Evolutionary conservation across 2,888 invertebrate species (phyloP), one percentile per base, ranked within the genome.

Genomic region (Sarcophaga variegata): DNA sequence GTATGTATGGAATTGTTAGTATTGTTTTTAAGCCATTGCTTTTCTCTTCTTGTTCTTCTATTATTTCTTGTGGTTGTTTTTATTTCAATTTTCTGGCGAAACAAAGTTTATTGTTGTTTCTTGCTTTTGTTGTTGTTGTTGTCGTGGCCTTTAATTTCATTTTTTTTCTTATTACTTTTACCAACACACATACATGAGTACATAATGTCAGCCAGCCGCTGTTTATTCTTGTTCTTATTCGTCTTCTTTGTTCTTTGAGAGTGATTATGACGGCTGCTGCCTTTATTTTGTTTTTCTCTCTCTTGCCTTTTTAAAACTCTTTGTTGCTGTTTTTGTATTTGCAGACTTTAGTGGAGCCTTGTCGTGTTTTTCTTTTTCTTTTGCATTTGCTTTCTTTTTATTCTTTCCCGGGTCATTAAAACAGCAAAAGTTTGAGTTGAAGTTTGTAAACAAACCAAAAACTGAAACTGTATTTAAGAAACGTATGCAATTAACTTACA

Each of bases 341-440:
- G 0, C 37, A 37, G 37, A 37, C 37, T 37, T 37, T 37, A 10
- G 8, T 37, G 37, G 37, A 37, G 37, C 17, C 25, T 70, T 49
- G 22, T 49, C 20, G 25, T 64, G 27, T 2, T 25, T n/a, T 17
- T 70, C 59, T 49, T 54, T 10, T 37, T 37, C 59, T 60, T 8
- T 22, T 66, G 22, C 37, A 37, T 37, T 37, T 8, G 37, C 37
- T 37, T 37, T 37, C 54, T 64, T 66, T 12, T 54, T 59, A 37
- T 67, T 69, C 78, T 70, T 79, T 79, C 71, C 64, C 66, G 80
- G 71, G 80, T 72, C 49, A 72, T 72, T 63, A 71, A 79, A 71
- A 64, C 2, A 37, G 37, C 37, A 37, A 49, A 64, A 59, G 37
- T 47, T 62, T 62, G 62, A 20, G 45, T 62, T 62, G 22, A 60